A percentile compares a stretch with the other conserved stretches of the same genome.
These are phyloP conservation scores for Allacma fusca DNA, from an alignment of 2,888 invertebrate species.

Conservation along the genomic window DNA sequence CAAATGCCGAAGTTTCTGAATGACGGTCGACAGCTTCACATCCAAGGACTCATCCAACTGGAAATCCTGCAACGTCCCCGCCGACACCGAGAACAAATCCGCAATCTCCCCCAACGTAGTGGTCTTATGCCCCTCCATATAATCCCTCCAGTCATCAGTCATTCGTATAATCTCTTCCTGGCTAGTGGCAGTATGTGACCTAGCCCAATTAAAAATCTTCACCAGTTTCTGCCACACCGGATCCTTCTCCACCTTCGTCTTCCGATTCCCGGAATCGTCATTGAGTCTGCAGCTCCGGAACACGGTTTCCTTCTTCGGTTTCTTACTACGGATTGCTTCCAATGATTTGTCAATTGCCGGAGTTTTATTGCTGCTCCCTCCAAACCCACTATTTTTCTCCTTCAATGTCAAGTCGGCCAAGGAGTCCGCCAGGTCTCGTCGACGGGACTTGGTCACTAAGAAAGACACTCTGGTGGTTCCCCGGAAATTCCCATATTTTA, in stretches of 20 bases:
- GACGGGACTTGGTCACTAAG: conserved; percentile 16
- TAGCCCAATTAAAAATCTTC: conserved; percentile 26
- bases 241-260: neutral
- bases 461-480: conserved; percentile 5
- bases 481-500: conserved; percentile 34
- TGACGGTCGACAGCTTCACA: neutral
- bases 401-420: conserved; percentile 11
- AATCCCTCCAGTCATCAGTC: conserved; percentile 2
- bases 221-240: conserved; percentile 7
- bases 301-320: neutral
- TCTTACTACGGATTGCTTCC: neutral
- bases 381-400: neutral
- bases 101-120: conserved; percentile 28
- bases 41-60: conserved; percentile 24
- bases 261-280: neutral
- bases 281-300: neutral
- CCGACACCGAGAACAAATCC: conserved; percentile 19
- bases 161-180: neutral
- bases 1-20: conserved; percentile 4
- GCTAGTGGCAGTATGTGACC: neutral
- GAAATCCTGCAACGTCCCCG: conserved; percentile 25
- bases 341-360: conserved; percentile 10
- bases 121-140: neutral
- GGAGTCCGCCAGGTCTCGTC: neutral
- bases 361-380: neutral